These are phyloP conservation scores for Paradoxurus hermaphroditus DNA, from an alignment of 2,113 vertebrate species.

Conservation along the genomic window DNA sequence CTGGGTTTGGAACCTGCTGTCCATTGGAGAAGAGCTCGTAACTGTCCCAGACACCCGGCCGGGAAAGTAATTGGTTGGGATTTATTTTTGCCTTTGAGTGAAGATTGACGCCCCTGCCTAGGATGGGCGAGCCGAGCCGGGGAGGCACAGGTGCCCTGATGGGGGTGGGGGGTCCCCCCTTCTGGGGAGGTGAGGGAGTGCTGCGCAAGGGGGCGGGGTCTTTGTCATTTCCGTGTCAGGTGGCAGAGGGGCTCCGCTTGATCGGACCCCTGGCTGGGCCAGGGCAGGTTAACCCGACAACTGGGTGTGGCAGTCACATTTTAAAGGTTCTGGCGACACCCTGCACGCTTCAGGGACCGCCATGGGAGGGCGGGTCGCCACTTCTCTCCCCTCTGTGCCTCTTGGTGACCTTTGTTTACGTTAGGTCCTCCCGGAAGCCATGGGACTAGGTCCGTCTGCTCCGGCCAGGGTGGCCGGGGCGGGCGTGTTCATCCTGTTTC, in stretches of 20 bases:
- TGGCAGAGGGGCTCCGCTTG: too few species aligned
- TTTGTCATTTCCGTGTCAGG: background rate
- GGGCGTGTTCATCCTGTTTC: too few species aligned
- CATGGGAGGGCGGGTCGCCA: background rate
- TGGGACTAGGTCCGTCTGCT: background rate
- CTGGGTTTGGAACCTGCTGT: background rate
- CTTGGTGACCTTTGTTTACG: background rate
- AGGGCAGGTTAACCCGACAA: background rate
- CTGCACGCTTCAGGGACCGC: background rate
- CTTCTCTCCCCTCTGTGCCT: background rate
- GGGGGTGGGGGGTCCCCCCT: background rate
- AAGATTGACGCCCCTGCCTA: background rate
- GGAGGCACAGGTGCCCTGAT: background rate
- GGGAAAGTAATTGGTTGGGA: background rate
- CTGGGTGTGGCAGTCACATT: accelerated
- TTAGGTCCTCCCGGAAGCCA: background rate
- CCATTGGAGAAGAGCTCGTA: background rate
- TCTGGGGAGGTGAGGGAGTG: background rate
- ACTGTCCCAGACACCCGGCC: background rate
- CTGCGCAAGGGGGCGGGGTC: too few species aligned
- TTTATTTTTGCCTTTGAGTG: background rate
- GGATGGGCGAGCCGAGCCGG: accelerated
- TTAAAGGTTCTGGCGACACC: background rate
- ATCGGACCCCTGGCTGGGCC: background rate
- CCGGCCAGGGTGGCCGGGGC: accelerated